Base-by-base conservation (phyloP, 2,888 invertebrate species). In the Erebia epiphron region DNA sequence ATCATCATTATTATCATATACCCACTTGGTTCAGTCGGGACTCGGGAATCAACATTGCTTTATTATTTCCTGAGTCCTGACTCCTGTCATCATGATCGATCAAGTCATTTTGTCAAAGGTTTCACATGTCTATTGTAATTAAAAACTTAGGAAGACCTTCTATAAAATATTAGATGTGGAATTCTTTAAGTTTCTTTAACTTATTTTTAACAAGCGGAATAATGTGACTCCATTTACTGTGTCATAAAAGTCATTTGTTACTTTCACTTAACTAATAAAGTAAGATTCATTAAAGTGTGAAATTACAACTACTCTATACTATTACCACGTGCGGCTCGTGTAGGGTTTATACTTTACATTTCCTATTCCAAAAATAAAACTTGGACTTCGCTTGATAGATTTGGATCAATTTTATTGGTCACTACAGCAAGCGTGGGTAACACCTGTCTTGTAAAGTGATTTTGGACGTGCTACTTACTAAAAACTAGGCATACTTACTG, bases 261-360 rank as follows among this genome's bases (percentile, higher is more conserved):
- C 72, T 72, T 72, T 72, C 69, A 69, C 71, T 65, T 58, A 64
- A 66, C 64, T 64, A 70, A 73, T 79, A 79, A 79, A 81, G 76
- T 80, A 79, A 78, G 77, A 75, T 74, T 79, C 79, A 82, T 80
- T 82, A 80, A 71, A 73, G 78, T 78, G 75, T 77, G 74, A 76
- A 81, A 79, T 79, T 77, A 75, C 76, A 75, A 71, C 71, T 68
- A 71, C 71, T 68, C 72, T 72, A 70, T 68, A 69, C 61, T 61
- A 75, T 75, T 73, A 72, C 71, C 73, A 69, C 69, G 69, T 10
- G 56, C 41, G 43, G 18, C 66, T 18, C 10, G 46, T 66, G 21
- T 66, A 66, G 66, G 66, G 66, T 66, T 57, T 26, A 10, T 13
- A 21, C 62, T 49, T 46, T 61, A 18, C 41, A 43, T 11, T 9